These are phyloP conservation scores for Ennomos quercinarius DNA, from an alignment of 2,888 invertebrate species.

Conservation along the genomic window DNA sequence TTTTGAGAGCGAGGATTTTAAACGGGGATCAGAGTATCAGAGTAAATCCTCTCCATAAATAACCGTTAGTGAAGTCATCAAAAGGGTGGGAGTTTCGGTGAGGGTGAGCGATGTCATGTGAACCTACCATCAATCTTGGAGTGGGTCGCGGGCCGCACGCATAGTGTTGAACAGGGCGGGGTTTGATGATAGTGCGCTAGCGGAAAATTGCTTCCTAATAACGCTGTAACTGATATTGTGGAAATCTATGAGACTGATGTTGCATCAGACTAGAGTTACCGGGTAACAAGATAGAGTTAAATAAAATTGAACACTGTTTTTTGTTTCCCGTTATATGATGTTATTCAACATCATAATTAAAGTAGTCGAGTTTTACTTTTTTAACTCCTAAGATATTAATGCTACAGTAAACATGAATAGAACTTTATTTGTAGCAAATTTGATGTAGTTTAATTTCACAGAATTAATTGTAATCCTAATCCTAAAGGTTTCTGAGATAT, in stretches of 20 bases:
- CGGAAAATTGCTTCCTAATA: slow-evolving; percentile 30
- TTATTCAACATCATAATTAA: too few species aligned
- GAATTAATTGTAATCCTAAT: too few species aligned
- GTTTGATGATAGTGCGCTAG: slow-evolving; percentile 28
- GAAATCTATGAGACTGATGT: neutral
- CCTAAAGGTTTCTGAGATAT: fast-evolving
- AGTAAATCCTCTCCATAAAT: slow-evolving; percentile 77
- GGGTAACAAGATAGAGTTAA: too few species aligned
- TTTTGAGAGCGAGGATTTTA: slow-evolving; percentile 62
- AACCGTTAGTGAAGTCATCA: slow-evolving; percentile 83
- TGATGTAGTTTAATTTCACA: too few species aligned
- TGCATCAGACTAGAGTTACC: too few species aligned
- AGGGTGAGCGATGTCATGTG: slow-evolving; percentile 80
- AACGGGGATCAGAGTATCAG: slow-evolving; percentile 58
- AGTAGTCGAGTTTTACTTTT: too few species aligned
- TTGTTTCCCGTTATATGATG: too few species aligned
- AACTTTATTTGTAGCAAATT: too few species aligned
- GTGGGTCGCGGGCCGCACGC: slow-evolving; percentile 66
- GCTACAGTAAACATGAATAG: too few species aligned
- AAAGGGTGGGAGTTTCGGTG: slow-evolving; percentile 74
- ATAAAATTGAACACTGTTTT: too few species aligned
- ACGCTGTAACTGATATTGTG: slow-evolving; percentile 2
- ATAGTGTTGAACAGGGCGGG: slow-evolving; percentile 48
- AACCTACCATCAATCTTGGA: slow-evolving; percentile 81
- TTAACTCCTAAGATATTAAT: too few species aligned